These are phyloP conservation scores for Embidobia sp. DNA, from an alignment of 2,888 invertebrate species.

Conservation along the genomic window DNA sequence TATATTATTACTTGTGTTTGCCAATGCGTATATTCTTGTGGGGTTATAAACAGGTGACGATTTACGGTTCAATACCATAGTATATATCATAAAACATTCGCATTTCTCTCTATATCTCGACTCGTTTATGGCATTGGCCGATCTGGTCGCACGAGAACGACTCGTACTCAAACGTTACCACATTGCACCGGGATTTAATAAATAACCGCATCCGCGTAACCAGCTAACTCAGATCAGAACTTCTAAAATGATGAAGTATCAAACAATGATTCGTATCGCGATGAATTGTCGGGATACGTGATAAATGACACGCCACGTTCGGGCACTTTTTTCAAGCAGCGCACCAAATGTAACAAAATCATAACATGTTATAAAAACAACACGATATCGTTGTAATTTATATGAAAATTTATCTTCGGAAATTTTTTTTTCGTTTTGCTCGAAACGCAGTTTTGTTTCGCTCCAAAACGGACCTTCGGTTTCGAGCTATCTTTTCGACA, in stretches of 20 bases:
- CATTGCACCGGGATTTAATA: constrained; percentile 29
- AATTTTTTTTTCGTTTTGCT: too few species aligned
- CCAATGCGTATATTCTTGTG: too few species aligned
- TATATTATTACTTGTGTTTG: too few species aligned
- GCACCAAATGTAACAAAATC: too few species aligned
- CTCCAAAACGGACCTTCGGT: too few species aligned
- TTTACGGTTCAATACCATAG: constrained; percentile 48
- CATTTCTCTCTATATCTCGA: constrained; percentile 49
- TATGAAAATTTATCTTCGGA: too few species aligned
- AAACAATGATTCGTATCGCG: constrained; percentile 29
- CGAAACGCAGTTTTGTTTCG: too few species aligned
- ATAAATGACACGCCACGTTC: too few species aligned
- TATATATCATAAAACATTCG: constrained; percentile 59
- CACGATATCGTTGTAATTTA: too few species aligned
- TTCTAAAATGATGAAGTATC: constrained; percentile 30
- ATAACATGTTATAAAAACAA: too few species aligned
- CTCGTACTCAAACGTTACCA: constrained; percentile 37
- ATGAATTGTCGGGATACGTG: constrained; percentile 32
- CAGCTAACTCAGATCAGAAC: constrained; percentile 8
- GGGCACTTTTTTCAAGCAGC: too few species aligned
- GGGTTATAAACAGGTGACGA: constrained; percentile 56
- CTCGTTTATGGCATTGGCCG: constrained; percentile 28
- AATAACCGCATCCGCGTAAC: constrained; percentile 27
- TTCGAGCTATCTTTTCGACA: too few species aligned
- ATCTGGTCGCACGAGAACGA: constrained; percentile 33